Evolutionary conservation across 2,113 vertebrate species (phyloP).

Genomic region (Stomatorhinus ivindoensis): DNA sequence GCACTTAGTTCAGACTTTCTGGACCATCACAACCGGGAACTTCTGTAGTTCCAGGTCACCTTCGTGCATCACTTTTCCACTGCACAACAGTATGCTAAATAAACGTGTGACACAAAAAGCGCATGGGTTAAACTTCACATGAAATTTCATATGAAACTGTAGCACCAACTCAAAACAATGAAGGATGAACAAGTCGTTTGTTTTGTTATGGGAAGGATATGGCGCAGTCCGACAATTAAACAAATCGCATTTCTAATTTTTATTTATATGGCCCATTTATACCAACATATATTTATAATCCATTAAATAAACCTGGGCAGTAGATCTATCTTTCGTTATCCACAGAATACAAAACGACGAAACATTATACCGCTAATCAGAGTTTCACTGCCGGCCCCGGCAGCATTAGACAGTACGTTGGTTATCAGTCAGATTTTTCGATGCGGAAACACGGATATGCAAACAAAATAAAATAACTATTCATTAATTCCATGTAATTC

Average conservation of each 20-base stretch:
- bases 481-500: background rate
- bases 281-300: background rate
- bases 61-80: too few species aligned
- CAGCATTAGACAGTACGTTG: background rate
- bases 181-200: too few species aligned
- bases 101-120: background rate
- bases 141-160: background rate
- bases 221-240: background rate
- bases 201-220: background rate
- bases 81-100: background rate
- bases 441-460: background rate
- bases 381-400: background rate
- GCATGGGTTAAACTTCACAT: background rate
- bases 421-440: too few species aligned
- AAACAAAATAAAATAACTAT: background rate
- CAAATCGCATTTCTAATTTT: background rate
- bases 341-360: background rate
- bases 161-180: background rate
- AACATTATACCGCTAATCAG: background rate
- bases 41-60: background rate
- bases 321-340: background rate
- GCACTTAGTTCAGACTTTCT: background rate
- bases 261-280: background rate
- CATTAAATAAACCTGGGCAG: background rate
- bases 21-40: background rate